Evolutionary conservation across 2,797 vertebrate species (phyloP).

Genomic region (Gallirallus australis): DNA sequence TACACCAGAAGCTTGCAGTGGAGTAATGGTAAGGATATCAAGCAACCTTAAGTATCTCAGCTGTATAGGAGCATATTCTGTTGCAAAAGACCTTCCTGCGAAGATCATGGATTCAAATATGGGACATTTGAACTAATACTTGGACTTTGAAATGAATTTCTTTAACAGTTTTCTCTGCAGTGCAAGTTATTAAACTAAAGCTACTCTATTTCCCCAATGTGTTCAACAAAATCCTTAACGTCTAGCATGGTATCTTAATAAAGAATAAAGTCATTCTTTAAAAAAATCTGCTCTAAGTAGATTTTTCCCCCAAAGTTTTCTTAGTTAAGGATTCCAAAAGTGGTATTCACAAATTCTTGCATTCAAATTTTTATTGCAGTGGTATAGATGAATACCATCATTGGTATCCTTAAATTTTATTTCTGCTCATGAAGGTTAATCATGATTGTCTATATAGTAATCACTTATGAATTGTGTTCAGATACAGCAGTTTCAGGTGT

Average conservation of each 20-base stretch:
- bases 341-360: conserved; percentile 82
- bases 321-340: conserved; percentile 83
- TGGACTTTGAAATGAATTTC: conserved; percentile 89
- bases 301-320: conserved; percentile 80
- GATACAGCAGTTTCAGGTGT: conserved; percentile 98
- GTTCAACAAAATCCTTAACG: conserved; percentile 85
- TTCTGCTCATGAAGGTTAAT: conserved; percentile 87
- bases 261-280: conserved; percentile 82
- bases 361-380: conserved; percentile 82
- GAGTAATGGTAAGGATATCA: conserved; percentile 95
- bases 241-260: conserved; percentile 87
- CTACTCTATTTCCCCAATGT: conserved; percentile 85
- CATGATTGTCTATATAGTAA: conserved; percentile 87
- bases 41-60: conserved; percentile 90
- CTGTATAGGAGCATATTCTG: conserved; percentile 92
- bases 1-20: conserved; percentile 90
- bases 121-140: conserved; percentile 88
- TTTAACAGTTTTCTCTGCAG: conserved; percentile 89
- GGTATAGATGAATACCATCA: conserved; percentile 80
- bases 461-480: conserved; percentile 88
- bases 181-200: conserved; percentile 90
- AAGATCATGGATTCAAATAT: conserved; percentile 88
- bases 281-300: conserved; percentile 87
- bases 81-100: conserved; percentile 87
- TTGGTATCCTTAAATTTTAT: conserved; percentile 84